Percentiles rank a stretch among this genome's conserved stretches.
phyloP scores from a whole-genome alignment of 2,797 vertebrate genomes.

The Spinibarbus caldwelli region DNA sequence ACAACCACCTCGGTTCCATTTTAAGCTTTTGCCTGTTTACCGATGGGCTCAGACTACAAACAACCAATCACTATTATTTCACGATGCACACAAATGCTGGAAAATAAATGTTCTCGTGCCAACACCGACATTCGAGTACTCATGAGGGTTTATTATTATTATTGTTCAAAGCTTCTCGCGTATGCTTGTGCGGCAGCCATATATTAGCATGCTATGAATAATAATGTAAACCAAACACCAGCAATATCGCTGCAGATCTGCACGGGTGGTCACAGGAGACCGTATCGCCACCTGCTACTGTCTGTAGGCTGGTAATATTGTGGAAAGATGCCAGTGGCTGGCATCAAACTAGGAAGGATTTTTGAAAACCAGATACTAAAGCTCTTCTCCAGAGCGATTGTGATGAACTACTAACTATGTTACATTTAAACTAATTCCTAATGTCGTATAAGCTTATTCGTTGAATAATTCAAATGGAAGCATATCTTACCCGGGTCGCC shows the following conservation, averaged over 20 bases:
- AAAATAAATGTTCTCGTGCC: neutral
- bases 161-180: neutral
- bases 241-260: neutral
- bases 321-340: conserved; percentile 2
- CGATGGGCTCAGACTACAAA: neutral
- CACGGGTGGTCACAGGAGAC: neutral
- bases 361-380: neutral
- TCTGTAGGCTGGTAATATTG: neutral
- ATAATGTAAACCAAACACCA: neutral
- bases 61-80: neutral
- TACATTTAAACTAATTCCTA: neutral
- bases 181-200: neutral
- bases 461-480: neutral
- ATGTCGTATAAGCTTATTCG: neutral
- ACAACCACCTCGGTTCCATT: neutral
- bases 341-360: too few species aligned
- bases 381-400: neutral
- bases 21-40: neutral
- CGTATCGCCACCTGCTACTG: neutral
- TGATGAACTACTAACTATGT: too few species aligned
- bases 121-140: neutral
- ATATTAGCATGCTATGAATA: neutral
- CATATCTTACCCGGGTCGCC: conserved; percentile 78
- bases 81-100: neutral
- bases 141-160: neutral